phyloP scores from a whole-genome alignment of 2,888 invertebrate genomes.

The Clanis bilineata region DNA sequence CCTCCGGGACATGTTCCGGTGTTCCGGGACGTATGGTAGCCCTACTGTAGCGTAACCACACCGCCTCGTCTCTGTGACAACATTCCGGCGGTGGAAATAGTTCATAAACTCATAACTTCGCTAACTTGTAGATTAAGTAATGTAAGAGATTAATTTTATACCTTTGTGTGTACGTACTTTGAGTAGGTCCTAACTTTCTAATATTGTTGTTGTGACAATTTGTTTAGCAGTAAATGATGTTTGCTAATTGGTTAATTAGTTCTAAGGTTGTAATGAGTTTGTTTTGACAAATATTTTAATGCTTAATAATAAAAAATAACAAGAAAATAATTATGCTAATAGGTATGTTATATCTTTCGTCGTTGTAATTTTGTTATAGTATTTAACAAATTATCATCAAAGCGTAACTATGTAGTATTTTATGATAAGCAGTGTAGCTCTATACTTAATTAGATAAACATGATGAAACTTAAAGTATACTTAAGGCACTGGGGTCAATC shows the following conservation, averaged over 20 bases:
- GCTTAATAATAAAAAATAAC: neutral
- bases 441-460: no score
- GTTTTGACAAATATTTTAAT: neutral
- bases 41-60: slow-evolving; percentile 9
- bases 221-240: neutral
- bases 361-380: no score
- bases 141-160: slow-evolving; percentile 60
- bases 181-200: neutral
- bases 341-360: neutral
- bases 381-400: no score
- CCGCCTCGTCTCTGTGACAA: slow-evolving; percentile 44
- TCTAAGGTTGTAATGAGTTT: neutral
- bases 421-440: no score
- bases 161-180: slow-evolving; percentile 21
- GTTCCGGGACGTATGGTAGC: no score
- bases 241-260: neutral
- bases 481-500: no score
- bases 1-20: no score
- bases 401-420: no score
- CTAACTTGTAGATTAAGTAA: slow-evolving; percentile 46
- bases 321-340: no score
- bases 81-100: slow-evolving; percentile 55
- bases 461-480: no score
- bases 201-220: neutral
- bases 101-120: slow-evolving; percentile 43